These are phyloP conservation scores for Styela plicata DNA, from an alignment of 23 tunicate species.

Conservation along the genomic window DNA sequence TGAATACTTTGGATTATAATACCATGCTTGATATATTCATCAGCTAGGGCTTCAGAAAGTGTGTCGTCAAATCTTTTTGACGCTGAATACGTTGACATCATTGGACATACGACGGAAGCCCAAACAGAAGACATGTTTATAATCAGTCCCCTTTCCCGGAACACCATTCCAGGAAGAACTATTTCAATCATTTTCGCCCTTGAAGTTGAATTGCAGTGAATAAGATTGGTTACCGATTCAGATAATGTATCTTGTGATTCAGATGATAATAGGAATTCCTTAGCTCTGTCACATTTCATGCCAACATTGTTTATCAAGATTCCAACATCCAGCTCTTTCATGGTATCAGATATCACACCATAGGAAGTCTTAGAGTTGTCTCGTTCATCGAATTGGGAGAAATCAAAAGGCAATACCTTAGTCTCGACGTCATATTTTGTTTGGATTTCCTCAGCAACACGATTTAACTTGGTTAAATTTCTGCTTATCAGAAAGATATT, in stretches of 20 bases:
- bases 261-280: not conserved
- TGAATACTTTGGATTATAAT: slow-evolving; percentile 55
- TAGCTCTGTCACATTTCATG: not conserved
- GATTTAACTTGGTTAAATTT: slow-evolving; percentile 29
- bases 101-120: slow-evolving; percentile 44
- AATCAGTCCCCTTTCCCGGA: slow-evolving; percentile 48
- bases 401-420: not conserved
- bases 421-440: not conserved
- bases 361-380: slow-evolving; percentile 8
- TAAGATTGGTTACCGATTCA: not conserved
- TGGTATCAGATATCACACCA: slow-evolving; percentile 25
- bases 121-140: slow-evolving; percentile 63
- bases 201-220: slow-evolving; percentile 40
- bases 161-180: slow-evolving; percentile 47
- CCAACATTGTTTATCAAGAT: slow-evolving; percentile 70
- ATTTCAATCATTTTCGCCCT: slow-evolving; percentile 49
- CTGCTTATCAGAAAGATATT: slow-evolving; percentile 43
- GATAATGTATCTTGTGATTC: slow-evolving; percentile 18
- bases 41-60: slow-evolving; percentile 33
- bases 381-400: not conserved
- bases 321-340: slow-evolving; percentile 54
- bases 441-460: slow-evolving; percentile 31
- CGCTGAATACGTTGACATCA: slow-evolving; percentile 59
- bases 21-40: slow-evolving; percentile 47
- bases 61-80: slow-evolving; percentile 56